A percentile compares a stretch with the other conserved stretches of the same genome.
phyloP scores from a whole-genome alignment of 2,797 vertebrate species.

The Crypturellus tataupa region DNA sequence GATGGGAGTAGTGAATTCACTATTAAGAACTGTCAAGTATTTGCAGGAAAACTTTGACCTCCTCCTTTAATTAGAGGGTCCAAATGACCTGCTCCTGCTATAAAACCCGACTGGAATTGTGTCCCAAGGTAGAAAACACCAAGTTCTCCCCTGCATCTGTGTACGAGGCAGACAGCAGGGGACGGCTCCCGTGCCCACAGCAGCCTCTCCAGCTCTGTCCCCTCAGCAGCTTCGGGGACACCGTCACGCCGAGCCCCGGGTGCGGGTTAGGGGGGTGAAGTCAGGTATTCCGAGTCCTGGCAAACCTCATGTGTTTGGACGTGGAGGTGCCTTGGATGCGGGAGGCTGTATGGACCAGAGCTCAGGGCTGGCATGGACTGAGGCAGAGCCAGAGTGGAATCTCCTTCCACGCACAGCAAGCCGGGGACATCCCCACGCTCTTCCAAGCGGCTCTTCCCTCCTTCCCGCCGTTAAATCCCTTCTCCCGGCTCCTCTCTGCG shows the following conservation, averaged over 20 bases:
- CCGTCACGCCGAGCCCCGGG: neutral
- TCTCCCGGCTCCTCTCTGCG: neutral
- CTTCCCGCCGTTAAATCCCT: neutral
- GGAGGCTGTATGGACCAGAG: too few relatives aligned
- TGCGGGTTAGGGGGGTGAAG: too few relatives aligned
- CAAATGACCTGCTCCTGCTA: neutral
- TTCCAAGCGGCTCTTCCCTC: accelerated
- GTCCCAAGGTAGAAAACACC: too few relatives aligned
- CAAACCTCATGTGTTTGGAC: neutral
- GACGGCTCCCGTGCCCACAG: too few relatives aligned
- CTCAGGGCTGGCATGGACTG: too few relatives aligned
- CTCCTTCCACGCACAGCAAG: neutral
- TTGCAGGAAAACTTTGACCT: neutral
- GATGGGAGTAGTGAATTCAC: neutral
- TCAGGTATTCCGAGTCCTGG: neutral
- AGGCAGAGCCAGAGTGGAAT: too few relatives aligned
- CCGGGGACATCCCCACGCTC: neutral
- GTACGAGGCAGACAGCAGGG: neutral
- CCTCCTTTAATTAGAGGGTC: neutral
- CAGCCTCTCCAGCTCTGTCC: too few relatives aligned
- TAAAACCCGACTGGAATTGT: too few relatives aligned
- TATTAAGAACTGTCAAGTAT: neutral
- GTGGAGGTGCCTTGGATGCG: neutral
- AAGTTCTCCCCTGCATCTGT: too few relatives aligned
- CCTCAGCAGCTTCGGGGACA: too few relatives aligned